phyloP scores from a whole-genome alignment of 1,140 invertebrate species.

The Potamilus streckersoni region DNA sequence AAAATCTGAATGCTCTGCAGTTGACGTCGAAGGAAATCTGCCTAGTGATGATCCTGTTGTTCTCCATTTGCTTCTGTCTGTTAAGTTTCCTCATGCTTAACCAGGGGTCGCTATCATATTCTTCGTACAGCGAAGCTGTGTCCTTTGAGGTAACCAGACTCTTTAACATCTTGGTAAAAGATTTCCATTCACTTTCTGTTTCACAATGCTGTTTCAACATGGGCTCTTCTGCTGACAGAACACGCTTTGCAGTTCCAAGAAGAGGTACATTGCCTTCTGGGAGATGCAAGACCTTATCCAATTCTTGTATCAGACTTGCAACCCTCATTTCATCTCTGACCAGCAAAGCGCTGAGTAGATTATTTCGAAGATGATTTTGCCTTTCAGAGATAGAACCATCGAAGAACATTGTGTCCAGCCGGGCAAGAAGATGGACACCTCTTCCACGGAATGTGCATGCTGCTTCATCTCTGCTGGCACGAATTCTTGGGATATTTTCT shows the following conservation, averaged over 20 bases:
- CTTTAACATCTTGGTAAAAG: conserved; percentile 18
- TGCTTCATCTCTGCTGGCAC: conserved; percentile 39
- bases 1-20: too few species aligned
- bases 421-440: conserved; percentile 40
- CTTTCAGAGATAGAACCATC: conserved; percentile 42
- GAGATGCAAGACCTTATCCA: conserved; percentile 13
- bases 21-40: too few species aligned
- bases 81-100: conserved; percentile 35
- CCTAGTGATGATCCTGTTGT: not conserved
- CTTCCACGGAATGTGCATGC: conserved; percentile 33
- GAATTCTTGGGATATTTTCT: conserved; percentile 47
- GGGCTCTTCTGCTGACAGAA: conserved; percentile 32
- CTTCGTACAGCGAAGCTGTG: conserved; percentile 35
- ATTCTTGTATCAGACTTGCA: conserved; percentile 11
- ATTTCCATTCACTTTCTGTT: conserved; percentile 32
- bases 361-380: conserved; percentile 27
- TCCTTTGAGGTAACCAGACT: conserved; percentile 34
- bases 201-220: conserved; percentile 32
- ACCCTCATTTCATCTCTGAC: conserved; percentile 23
- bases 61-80: conserved; percentile 13
- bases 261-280: conserved; percentile 32
- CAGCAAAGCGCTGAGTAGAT: conserved; percentile 37
- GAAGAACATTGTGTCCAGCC: conserved; percentile 48
- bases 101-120: conserved; percentile 52
- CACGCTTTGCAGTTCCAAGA: conserved; percentile 28